These are phyloP conservation scores for Podarcis raffonei DNA, from an alignment of 2,113 vertebrate species.

Conservation along the genomic window DNA sequence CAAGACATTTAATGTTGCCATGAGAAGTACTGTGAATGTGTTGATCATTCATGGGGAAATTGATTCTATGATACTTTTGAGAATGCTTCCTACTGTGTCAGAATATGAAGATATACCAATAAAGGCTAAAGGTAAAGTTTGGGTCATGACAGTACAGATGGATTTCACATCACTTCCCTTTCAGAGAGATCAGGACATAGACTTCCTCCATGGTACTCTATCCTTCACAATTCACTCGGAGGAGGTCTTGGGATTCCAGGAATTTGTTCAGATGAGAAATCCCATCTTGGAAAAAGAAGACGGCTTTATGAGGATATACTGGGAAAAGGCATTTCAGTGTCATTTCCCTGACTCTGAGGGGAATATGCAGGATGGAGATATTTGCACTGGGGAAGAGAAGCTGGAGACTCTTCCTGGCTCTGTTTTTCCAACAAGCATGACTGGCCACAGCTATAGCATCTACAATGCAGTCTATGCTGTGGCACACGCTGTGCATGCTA, in stretches of 20 bases:
- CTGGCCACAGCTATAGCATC: neutral
- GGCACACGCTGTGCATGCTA: neutral
- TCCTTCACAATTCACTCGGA: neutral
- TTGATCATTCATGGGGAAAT: neutral
- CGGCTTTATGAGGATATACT: neutral
- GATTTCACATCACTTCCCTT: constrained; percentile 9
- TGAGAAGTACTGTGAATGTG: neutral
- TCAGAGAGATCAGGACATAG: neutral
- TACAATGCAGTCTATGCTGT: neutral
- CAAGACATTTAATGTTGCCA: neutral
- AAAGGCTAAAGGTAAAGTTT: neutral
- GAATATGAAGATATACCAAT: neutral
- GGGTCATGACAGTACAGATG: neutral
- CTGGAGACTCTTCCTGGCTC: neutral
- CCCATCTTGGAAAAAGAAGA: neutral
- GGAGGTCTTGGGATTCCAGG: neutral
- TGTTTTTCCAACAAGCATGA: neutral
- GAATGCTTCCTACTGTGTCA: neutral
- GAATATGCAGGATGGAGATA: neutral
- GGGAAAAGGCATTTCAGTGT: neutral
- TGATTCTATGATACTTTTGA: neutral
- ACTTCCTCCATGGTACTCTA: neutral
- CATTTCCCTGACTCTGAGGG: neutral
- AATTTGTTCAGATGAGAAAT: neutral
- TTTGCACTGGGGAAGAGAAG: neutral